phyloP scores from a whole-genome alignment of 2,888 invertebrate species.

The Cerastis rubricosa region DNA sequence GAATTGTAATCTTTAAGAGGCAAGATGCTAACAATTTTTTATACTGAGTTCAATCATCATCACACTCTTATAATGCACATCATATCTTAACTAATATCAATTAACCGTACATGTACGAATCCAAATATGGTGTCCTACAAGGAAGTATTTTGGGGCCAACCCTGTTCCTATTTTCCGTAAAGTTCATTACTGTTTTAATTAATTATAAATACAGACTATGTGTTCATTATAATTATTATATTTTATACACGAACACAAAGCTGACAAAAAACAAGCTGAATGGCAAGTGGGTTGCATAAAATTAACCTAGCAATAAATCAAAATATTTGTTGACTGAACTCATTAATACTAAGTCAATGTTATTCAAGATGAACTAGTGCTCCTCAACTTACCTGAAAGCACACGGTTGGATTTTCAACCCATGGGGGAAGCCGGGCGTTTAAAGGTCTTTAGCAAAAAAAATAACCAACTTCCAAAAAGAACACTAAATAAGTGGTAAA shows the following conservation, averaged over 20 bases:
- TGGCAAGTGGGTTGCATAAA: no score
- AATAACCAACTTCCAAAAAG: no score
- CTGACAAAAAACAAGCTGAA: not conserved
- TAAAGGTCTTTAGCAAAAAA: not conserved
- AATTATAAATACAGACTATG: not conserved
- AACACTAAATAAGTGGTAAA: no score
- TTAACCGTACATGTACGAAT: not conserved
- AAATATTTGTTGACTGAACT: not conserved
- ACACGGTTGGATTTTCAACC: not conserved
- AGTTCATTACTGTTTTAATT: not conserved
- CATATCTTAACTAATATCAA: not conserved
- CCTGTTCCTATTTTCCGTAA: not conserved
- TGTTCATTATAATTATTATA: not conserved
- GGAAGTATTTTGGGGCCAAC: constrained; percentile 5
- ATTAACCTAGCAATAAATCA: not conserved
- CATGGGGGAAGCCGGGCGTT: not conserved
- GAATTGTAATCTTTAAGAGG: not conserved
- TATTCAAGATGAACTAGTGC: not conserved
- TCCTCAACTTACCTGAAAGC: not conserved
- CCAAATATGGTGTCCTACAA: not conserved
- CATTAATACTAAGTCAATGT: not conserved
- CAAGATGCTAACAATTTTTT: not conserved
- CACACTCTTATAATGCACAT: not conserved
- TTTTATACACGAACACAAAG: not conserved
- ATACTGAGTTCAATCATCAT: not conserved